Evolutionary conservation across 2,113 vertebrate genomes (phyloP).

Genomic region (Anarrhichthys ocellatus): DNA sequence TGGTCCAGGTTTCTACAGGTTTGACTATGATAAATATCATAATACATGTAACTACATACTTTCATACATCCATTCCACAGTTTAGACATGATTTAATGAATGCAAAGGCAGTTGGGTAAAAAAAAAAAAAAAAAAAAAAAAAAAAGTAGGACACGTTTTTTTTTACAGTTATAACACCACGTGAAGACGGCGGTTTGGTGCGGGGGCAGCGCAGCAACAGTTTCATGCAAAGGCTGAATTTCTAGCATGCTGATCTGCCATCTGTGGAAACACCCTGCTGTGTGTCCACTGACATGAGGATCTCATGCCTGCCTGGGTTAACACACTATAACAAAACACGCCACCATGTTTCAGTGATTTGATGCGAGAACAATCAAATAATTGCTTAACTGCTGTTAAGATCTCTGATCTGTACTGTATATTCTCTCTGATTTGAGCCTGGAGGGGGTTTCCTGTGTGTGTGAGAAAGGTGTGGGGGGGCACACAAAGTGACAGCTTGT

Average conservation of each 20-base stretch:
- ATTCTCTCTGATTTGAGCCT: conserved; percentile 15
- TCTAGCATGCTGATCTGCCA: conserved; percentile 70
- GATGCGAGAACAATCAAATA: background rate
- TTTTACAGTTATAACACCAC: conserved; percentile 22
- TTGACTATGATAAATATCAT: background rate
- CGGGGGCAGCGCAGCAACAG: conserved; percentile 58
- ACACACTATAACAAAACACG: conserved; percentile 15
- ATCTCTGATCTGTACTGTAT: background rate
- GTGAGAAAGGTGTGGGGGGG: conserved; percentile 45
- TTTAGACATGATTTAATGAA: conserved; percentile 6
- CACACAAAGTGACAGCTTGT: conserved; percentile 31
- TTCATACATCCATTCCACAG: background rate
- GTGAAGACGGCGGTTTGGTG: conserved; percentile 58
- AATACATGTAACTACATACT: background rate
- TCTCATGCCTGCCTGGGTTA: conserved; percentile 30
- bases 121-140: conserved; percentile 16
- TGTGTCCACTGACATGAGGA: conserved; percentile 50
- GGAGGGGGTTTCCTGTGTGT: conserved; percentile 6
- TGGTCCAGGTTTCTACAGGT: background rate
- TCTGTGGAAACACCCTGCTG: conserved; percentile 65
- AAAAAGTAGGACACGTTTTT: conserved; percentile 35
- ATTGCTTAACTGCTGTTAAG: background rate
- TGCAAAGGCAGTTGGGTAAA: background rate
- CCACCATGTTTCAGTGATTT: background rate
- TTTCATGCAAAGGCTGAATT: conserved; percentile 60